Conservation (phyloP, 64 coral and sea anemone species). For the Dendronephthya gigantea region DNA sequence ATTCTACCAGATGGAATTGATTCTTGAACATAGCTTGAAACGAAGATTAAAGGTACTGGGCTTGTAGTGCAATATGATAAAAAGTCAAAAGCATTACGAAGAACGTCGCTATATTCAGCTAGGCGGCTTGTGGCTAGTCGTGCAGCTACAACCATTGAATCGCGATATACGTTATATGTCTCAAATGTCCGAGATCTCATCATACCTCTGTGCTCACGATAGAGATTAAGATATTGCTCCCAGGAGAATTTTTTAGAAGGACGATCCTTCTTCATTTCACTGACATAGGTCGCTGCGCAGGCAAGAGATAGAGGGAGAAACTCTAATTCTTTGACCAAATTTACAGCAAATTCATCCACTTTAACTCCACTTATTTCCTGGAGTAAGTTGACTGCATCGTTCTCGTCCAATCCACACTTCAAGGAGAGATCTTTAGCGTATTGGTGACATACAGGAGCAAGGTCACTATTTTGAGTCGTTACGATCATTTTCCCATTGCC, state of each 20-base stretch:
- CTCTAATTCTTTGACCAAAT: background rate
- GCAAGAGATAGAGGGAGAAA: background rate
- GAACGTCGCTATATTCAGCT: background rate
- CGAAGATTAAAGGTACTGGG: background rate
- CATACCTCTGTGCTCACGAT: background rate
- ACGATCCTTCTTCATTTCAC: background rate
- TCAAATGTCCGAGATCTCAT: background rate
- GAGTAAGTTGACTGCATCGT: background rate
- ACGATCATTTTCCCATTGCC: background rate
- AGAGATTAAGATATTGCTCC: background rate
- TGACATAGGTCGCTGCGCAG: background rate
- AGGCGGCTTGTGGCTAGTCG: background rate
- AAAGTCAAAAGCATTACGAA: background rate
- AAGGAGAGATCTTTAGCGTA: background rate
- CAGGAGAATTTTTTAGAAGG: background rate
- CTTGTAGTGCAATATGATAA: background rate
- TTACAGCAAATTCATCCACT: background rate
- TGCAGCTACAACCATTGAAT: slow-evolving; percentile 3
- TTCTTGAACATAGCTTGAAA: background rate
- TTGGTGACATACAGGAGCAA: background rate
- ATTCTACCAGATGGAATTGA: background rate
- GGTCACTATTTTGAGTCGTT: background rate
- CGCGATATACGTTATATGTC: background rate
- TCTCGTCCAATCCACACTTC: background rate
- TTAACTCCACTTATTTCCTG: background rate